Evolutionary conservation across 2,797 vertebrate genomes (phyloP).

Genomic region (Ptychadena robeensis): DNA sequence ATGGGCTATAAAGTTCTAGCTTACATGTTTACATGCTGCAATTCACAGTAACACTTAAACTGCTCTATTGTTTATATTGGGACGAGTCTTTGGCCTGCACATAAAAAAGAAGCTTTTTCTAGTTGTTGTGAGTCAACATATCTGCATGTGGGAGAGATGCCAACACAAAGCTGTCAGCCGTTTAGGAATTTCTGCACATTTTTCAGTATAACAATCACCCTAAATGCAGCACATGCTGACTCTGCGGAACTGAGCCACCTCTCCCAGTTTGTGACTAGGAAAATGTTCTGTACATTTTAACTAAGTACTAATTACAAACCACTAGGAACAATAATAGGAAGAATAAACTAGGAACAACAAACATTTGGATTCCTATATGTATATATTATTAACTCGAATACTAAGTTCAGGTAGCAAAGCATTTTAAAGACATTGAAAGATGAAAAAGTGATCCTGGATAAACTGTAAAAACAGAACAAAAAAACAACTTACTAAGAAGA

Average conservation of each 20-base stretch:
- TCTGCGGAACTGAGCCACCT: background rate
- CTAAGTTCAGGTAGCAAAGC: background rate
- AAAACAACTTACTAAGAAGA: too few species aligned
- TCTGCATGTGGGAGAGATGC: conserved; percentile 10
- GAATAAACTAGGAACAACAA: too few species aligned
- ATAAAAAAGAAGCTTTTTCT: conserved; percentile 19
- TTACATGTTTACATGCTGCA: background rate
- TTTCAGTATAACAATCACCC: conserved; percentile 7
- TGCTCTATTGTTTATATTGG: conserved; percentile 3
- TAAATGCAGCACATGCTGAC: conserved; percentile 14
- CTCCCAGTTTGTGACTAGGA: background rate
- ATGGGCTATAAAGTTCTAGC: background rate
- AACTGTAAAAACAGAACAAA: too few species aligned
- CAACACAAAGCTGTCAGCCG: conserved; percentile 31
- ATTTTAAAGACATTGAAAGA: too few species aligned
- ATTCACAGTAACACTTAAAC: conserved; percentile 17
- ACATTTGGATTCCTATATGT: background rate
- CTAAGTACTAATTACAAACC: too few species aligned
- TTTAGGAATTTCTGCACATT: conserved; percentile 28
- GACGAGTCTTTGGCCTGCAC: background rate
- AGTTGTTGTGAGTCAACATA: conserved; percentile 18
- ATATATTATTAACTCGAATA: background rate
- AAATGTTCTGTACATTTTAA: background rate
- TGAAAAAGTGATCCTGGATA: background rate
- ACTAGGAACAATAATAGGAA: too few species aligned